These are phyloP conservation scores for Nomada hirtipes DNA, from an alignment of 2,888 invertebrate species.

Conservation along the genomic window DNA sequence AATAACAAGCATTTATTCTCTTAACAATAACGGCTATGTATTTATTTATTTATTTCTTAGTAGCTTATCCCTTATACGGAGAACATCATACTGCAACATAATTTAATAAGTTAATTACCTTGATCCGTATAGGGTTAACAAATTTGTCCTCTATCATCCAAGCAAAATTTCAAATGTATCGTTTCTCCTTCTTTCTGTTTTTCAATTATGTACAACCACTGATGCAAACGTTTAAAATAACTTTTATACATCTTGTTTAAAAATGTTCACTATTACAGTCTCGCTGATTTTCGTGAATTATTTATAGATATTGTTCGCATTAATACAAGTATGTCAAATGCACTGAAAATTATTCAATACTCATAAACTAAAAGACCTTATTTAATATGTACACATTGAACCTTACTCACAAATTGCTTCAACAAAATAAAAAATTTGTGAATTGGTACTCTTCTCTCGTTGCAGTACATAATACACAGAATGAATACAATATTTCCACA, in stretches of 20 bases:
- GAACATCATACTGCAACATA: too few relatives aligned
- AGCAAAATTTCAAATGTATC: conserved; percentile 76
- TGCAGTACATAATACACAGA: conserved; percentile 44
- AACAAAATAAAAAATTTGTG: conserved; percentile 62
- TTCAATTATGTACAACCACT: conserved; percentile 76
- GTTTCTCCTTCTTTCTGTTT: conserved; percentile 73
- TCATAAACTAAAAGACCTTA: conserved; percentile 57
- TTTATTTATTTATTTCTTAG: not conserved
- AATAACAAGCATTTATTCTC: not conserved
- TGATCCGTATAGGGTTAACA: conserved; percentile 80
- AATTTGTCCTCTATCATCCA: conserved; percentile 81
- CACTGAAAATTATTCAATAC: conserved; percentile 58
- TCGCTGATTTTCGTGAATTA: conserved; percentile 56
- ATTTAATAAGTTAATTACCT: conserved; percentile 68
- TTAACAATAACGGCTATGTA: not conserved
- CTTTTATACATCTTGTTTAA: conserved; percentile 78
- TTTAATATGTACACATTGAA: conserved; percentile 50
- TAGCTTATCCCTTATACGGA: too few relatives aligned
- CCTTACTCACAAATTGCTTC: conserved; percentile 50
- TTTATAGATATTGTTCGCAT: conserved; percentile 53
- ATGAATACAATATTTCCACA: conserved; percentile 57
- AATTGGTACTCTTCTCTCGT: conserved; percentile 38
- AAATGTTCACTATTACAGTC: conserved; percentile 60
- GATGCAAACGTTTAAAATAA: conserved; percentile 77
- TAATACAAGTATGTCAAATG: conserved; percentile 52